phyloP scores from a whole-genome alignment of 2,113 vertebrate genomes.

The Melanocharis versteri region DNA sequence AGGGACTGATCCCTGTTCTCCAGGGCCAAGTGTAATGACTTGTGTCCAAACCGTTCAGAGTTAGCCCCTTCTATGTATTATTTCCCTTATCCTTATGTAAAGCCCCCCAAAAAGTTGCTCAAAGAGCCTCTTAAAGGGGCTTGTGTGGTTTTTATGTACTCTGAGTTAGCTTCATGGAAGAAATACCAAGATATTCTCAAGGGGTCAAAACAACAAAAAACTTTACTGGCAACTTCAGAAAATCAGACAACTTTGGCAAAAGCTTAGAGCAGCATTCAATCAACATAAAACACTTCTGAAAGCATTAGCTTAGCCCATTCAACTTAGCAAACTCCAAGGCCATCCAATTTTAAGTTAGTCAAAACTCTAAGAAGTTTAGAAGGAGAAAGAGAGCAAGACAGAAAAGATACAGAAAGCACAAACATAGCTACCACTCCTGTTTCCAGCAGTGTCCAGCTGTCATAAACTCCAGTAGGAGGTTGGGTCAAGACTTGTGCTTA shows the following conservation, averaged over 20 bases:
- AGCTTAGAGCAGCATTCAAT: background rate
- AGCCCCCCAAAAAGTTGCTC: accelerated
- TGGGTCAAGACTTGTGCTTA: background rate
- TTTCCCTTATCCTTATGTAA: background rate
- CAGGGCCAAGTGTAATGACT: background rate
- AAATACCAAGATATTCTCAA: background rate
- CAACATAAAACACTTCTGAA: background rate
- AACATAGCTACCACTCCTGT: background rate
- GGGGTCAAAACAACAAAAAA: background rate
- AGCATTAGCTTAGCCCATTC: background rate
- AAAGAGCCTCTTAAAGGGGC: background rate
- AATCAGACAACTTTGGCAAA: background rate
- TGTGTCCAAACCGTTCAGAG: background rate
- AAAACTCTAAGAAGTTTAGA: background rate
- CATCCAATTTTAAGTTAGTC: background rate
- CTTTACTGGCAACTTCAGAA: background rate
- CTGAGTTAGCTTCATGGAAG: background rate
- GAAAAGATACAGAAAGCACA: background rate
- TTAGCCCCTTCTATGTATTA: background rate
- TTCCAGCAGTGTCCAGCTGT: accelerated
- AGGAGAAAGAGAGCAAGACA: background rate
- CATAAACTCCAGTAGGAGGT: background rate
- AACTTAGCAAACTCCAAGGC: background rate
- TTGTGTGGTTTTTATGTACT: background rate
- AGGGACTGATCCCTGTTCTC: background rate